Evolutionary conservation across 2,797 vertebrate species (phyloP).

Genomic region (Diceros bicornis): DNA sequence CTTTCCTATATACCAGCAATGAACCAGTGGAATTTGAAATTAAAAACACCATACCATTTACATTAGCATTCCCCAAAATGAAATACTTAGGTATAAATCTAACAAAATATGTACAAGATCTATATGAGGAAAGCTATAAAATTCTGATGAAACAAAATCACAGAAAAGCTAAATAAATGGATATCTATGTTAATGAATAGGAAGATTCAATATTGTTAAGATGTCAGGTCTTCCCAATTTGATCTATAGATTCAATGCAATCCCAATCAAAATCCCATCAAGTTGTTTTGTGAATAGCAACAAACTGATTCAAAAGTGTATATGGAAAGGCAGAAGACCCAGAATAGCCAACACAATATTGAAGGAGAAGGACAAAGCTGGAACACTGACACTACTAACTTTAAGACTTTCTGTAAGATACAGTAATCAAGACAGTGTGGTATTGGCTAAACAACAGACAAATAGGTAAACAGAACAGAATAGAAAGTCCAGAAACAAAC

Average conservation of each 20-base stretch:
- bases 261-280: background rate
- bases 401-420: background rate
- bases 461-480: background rate
- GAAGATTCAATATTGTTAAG: background rate
- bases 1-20: background rate
- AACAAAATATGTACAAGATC: background rate
- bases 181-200: background rate
- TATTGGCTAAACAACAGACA: background rate
- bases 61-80: background rate
- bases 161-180: background rate
- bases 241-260: background rate
- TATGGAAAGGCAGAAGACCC: background rate
- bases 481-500: background rate
- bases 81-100: background rate
- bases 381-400: background rate
- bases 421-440: background rate
- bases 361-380: background rate
- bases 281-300: background rate
- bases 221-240: background rate
- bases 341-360: background rate
- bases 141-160: too few relatives aligned
- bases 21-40: background rate
- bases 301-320: background rate
- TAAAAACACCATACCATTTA: background rate
- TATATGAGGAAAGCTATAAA: too few relatives aligned